These are phyloP conservation scores for Gouania willdenowi DNA, from an alignment of 2,797 vertebrate species.

Conservation along the genomic window DNA sequence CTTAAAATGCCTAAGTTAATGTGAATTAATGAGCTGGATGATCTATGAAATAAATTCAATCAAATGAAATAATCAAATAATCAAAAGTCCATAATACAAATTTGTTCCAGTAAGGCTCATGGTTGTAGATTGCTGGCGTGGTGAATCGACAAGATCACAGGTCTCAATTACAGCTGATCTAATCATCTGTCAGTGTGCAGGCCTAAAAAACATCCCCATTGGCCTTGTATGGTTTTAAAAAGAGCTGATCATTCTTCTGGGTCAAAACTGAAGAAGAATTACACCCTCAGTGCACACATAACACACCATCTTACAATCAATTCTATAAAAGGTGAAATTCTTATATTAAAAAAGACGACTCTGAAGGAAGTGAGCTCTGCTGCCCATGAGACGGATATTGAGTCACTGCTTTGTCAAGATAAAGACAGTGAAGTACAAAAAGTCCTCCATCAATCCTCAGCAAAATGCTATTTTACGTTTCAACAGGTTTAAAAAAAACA, in stretches of 20 bases:
- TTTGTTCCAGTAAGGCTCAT: conserved; percentile 15
- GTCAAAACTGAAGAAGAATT: conserved; percentile 12
- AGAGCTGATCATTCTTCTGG: conserved; percentile 15
- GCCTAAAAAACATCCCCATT: conserved; percentile 34
- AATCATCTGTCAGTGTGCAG: conserved; percentile 42
- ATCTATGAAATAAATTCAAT: no score
- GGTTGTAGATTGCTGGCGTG: conserved; percentile 27
- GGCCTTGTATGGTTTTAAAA: conserved; percentile 22
- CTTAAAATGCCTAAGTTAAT: no score
- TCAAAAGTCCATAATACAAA: not conserved
- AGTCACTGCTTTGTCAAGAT: no score
- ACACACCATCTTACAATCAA: not conserved
- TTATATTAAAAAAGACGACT: not conserved
- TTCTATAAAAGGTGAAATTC: conserved; percentile 8
- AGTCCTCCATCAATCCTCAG: not conserved
- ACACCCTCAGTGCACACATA: not conserved
- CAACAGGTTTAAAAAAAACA: no score
- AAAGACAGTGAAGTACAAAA: no score
- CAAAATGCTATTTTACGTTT: not conserved
- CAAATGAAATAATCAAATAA: no score
- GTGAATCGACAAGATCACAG: conserved; percentile 35
- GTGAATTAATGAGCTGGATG: no score
- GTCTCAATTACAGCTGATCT: conserved; percentile 57
- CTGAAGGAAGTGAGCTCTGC: not conserved
- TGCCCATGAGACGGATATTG: no score